Percentiles rank a stretch among this genome's conserved stretches.
These are phyloP conservation scores for Sebastes baramenuke DNA, from an alignment of 2,797 vertebrate genomes.

Conservation along the genomic window DNA sequence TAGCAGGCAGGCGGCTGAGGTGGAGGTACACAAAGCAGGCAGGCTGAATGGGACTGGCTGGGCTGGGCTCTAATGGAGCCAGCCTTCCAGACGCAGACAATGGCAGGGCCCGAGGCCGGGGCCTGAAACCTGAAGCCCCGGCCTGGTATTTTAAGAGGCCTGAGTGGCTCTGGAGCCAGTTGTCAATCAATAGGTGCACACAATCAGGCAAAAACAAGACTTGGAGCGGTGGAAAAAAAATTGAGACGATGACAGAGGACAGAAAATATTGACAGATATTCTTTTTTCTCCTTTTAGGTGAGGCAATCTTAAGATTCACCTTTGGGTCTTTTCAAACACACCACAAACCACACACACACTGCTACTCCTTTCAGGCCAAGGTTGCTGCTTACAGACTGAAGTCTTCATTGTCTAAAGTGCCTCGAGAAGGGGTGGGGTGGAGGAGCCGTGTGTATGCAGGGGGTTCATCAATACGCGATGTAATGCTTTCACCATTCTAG, in stretches of 20 bases:
- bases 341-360: background rate
- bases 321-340: constrained; percentile 45
- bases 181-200: constrained; percentile 87
- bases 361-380: constrained; percentile 41
- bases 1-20: constrained; percentile 63
- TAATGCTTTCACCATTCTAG: constrained; percentile 61
- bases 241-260: constrained; percentile 62
- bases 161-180: constrained; percentile 88
- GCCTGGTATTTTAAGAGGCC: constrained; percentile 88
- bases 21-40: constrained; percentile 77
- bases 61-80: constrained; percentile 79
- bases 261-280: constrained; percentile 79
- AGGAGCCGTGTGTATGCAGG: constrained; percentile 25
- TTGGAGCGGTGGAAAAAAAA: constrained; percentile 54
- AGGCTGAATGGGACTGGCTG: constrained; percentile 78
- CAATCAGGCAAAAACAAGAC: constrained; percentile 78
- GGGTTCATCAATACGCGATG: constrained; percentile 57
- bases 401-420: constrained; percentile 70
- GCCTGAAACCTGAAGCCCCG: constrained; percentile 85
- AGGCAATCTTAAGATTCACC: constrained; percentile 59
- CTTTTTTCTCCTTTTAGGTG: constrained; percentile 42
- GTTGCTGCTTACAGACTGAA: constrained; percentile 43
- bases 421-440: constrained; percentile 32
- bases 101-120: constrained; percentile 83
- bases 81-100: constrained; percentile 82